Evolutionary conservation across 2,888 invertebrate genomes (phyloP), one percentile per base, ranked within the genome.

Genomic region (Drosophila falleni): DNA sequence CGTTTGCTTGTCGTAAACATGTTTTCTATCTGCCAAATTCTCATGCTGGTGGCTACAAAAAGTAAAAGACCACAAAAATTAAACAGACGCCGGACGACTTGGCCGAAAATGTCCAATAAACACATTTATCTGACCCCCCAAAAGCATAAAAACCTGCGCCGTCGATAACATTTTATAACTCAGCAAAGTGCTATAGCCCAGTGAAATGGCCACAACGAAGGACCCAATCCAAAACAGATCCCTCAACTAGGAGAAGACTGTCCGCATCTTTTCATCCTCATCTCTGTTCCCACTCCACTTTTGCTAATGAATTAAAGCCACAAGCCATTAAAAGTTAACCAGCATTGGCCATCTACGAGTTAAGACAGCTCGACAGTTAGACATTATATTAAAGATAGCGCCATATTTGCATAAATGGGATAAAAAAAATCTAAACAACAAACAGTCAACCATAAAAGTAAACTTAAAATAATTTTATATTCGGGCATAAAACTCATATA

Each of bases 101-200:
- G 55, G 61, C 67, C 62, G 44, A 84, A 89, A 83, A 81, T 81
- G 80, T 76, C 69, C 89, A 74, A 84, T 85, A 84, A 84, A 84
- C 84, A 87, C 84, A 87, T 87, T 87, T 89, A 89, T 84, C 89
- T 87, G 89, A 81, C 88, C 89, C 54, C 86, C 62, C 47, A 65
- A 79, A 74, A 71, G 69, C 84, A 84, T 84, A 87, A 84, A 89
- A 84, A 87, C 84, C 88, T 87, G 89, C 71, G 77, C 88, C 77
- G 83, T 85, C 84, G 84, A 84, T 84, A 89, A 77, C 86, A 82
- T 84, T 84, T 84, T 89, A 84, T 79, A 84, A 81, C 84, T 85
- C 73, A 26, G 67, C 71, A 66, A 89, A 89, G 88, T 84, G 84
- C 80, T 77, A 87, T 81, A 89, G 78, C 85, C 65, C 68, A 65